Evolutionary conservation across 2,888 invertebrate genomes (phyloP), one percentile per base, ranked within the genome.

Genomic region (Isotomurus palustris): DNA sequence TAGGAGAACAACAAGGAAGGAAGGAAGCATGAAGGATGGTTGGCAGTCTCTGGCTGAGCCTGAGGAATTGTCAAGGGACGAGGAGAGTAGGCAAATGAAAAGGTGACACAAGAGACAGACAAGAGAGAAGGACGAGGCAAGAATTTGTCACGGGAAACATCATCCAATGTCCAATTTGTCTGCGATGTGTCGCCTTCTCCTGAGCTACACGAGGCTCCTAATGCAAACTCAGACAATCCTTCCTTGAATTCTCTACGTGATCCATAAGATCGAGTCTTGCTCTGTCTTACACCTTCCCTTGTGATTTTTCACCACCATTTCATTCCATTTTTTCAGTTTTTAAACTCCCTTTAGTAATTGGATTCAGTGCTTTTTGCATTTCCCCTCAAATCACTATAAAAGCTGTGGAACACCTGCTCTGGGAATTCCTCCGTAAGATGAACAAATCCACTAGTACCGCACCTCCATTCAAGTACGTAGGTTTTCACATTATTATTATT

Each of bases 131-230:
- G 52, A 63, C 49, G 53, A 60, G 52, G 35, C 41, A 54, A 53
- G 66, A 67, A 66, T 68, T 65, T 65, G 67, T 68, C 67, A 66
- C 62, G 61, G 56, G 56, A 59, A 59, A 61, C 64, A 62, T 66
- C 64, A 65, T 66, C 60, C 63, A 60, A 64, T 61, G 68, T 62
- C 66, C 65, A 66, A 66, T 68, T 68, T 68, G 66, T 68, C 64
- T 64, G 53, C 62, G 65, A 65, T 63, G 65, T 67, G 67, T 67
- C 67, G 60, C 63, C 49, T 49, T 35, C 35, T 3, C 53, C 47
- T 6, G 47, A 21, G 4, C 28, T 28, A 47, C 3, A 27, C 47
- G 22, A 44, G 22, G 22, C 17, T n/a, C 24, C 6, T 24, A 5
- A 27, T n/a, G 43, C 22, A 43, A 5, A 22, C 8, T 32, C 14